Percentiles rank a stretch among this genome's conserved stretches.
phyloP scores from a whole-genome alignment of 2,797 vertebrate genomes.

The Brachymystax lenok region DNA sequence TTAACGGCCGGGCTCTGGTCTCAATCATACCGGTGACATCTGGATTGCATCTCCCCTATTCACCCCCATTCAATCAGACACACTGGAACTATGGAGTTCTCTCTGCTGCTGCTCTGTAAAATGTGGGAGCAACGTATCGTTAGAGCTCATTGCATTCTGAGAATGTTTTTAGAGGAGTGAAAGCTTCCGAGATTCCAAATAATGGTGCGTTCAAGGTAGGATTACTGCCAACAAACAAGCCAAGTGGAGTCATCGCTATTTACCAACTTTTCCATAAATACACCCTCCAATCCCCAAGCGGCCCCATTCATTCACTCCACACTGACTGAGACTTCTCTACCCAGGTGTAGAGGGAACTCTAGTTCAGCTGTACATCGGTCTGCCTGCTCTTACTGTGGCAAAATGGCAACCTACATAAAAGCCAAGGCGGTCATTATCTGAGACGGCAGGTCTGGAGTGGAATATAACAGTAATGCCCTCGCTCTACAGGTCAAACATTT shows the following conservation, averaged over 20 bases:
- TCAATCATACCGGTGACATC: slow-evolving; percentile 83
- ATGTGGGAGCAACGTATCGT: slow-evolving; percentile 73
- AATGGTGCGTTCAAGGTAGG: slow-evolving; percentile 23
- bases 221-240: slow-evolving; percentile 21
- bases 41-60: slow-evolving; percentile 81
- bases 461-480: slow-evolving; percentile 37
- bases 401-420: slow-evolving; percentile 31
- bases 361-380: slow-evolving; percentile 25
- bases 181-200: slow-evolving; percentile 23
- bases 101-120: slow-evolving; percentile 51
- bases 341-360: slow-evolving; percentile 6
- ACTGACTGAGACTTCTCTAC: slow-evolving; percentile 5
- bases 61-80: slow-evolving; percentile 68
- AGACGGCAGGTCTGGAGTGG: slow-evolving; percentile 19
- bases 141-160: slow-evolving; percentile 57
- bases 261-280: background rate
- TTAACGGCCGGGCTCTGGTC: slow-evolving; percentile 84
- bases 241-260: background rate
- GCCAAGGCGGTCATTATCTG: slow-evolving; percentile 35
- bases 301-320: background rate
- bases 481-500: slow-evolving; percentile 33
- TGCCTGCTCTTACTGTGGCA: slow-evolving; percentile 26
- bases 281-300: background rate
- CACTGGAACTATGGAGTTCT: slow-evolving; percentile 45
- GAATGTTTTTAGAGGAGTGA: slow-evolving; percentile 38